Conservation (phyloP, 2,797 vertebrate species). For the Dendrocincla fuliginosa region DNA sequence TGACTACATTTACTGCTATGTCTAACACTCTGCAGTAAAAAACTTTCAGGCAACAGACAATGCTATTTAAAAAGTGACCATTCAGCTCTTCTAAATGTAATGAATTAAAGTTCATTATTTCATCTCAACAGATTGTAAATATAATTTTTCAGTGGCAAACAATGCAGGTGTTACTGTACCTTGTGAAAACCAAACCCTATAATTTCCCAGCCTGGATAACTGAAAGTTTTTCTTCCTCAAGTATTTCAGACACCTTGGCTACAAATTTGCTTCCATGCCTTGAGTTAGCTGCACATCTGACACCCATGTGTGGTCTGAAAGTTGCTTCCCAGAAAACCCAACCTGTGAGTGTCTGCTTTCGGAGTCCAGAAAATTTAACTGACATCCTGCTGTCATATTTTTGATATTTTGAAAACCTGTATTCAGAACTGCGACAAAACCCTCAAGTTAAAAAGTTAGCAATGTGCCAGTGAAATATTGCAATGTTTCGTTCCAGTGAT, state of each 20-base stretch:
- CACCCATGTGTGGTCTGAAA: not conserved
- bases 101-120: not conserved
- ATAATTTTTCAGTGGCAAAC: not conserved
- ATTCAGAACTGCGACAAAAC: not conserved
- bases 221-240: not conserved
- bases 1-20: not conserved
- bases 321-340: not conserved
- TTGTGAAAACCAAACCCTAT: not conserved
- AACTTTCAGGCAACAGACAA: not conserved
- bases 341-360: not conserved
- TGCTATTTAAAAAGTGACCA: not conserved
- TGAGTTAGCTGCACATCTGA: not conserved
- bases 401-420: not conserved
- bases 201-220: not conserved
- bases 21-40: not conserved
- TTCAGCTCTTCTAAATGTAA: not conserved
- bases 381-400: not conserved
- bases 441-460: not conserved
- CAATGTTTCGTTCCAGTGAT: not conserved
- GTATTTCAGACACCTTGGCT: not conserved
- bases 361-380: not conserved
- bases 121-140: not conserved
- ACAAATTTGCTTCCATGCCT: not conserved
- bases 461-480: not conserved
- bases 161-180: not conserved